phyloP scores from a whole-genome alignment of 2,113 vertebrate species.

The Melierax canorus region DNA sequence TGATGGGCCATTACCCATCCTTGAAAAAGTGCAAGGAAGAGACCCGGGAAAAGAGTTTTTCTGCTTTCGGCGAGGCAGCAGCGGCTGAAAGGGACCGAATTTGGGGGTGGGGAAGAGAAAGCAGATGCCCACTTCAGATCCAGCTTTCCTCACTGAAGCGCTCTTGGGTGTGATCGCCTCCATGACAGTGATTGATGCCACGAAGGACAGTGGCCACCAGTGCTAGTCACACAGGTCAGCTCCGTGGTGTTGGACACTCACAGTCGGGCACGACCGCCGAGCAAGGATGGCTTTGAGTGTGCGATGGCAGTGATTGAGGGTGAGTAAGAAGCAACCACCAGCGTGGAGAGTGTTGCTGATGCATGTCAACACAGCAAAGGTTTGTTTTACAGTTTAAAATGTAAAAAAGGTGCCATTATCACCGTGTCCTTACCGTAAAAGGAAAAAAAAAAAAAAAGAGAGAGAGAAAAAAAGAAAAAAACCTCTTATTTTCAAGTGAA shows the following conservation, averaged over 20 bases:
- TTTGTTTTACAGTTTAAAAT: not conserved
- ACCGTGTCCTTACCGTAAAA: not conserved
- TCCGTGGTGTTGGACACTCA: not conserved
- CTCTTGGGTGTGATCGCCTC: not conserved
- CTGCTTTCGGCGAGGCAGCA: not conserved
- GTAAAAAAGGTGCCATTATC: not conserved
- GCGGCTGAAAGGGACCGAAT: not conserved
- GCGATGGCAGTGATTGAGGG: accelerated
- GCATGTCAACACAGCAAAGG: not conserved
- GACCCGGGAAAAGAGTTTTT: not conserved
- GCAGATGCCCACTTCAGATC: not conserved
- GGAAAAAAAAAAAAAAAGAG: not conserved
- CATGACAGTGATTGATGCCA: not conserved
- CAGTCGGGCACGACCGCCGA: accelerated
- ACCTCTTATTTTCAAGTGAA: not conserved
- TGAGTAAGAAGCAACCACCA: not conserved
- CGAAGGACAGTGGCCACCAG: not conserved
- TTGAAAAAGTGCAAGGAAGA: not conserved
- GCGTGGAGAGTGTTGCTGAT: accelerated
- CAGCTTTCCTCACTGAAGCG: not conserved
- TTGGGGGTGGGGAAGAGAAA: not conserved
- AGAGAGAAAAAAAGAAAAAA: not conserved
- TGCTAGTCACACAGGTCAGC: not conserved
- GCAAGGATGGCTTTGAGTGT: not conserved
- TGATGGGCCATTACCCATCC: accelerated